Evolutionary conservation across 2,113 vertebrate genomes (phyloP).

Genomic region (Daphoenositta chrysoptera): DNA sequence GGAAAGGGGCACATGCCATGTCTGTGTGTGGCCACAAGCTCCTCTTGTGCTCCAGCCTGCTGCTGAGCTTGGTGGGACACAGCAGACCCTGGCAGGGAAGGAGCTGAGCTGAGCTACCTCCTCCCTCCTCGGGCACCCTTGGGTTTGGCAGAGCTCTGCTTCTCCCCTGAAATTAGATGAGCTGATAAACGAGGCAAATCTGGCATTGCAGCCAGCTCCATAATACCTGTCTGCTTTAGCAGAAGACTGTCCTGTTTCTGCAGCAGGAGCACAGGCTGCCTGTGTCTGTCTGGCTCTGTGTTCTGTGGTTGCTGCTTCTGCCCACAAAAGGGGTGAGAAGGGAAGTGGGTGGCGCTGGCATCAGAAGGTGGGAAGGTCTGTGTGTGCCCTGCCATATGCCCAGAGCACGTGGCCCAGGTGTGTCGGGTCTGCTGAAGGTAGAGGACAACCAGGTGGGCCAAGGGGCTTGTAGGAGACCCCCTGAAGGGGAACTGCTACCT

Average conservation of each 20-base stretch:
- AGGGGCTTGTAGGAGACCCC: neutral
- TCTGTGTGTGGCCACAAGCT: neutral
- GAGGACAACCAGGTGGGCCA: neutral
- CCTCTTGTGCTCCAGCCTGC: neutral
- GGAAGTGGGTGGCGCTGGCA: neutral
- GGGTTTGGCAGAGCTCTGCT: neutral
- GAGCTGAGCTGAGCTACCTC: neutral
- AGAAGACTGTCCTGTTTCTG: neutral
- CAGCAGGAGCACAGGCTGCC: neutral
- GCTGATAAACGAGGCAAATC: neutral
- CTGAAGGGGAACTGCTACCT: neutral
- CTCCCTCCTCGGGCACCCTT: neutral
- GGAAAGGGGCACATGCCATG: neutral
- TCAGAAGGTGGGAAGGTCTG: neutral
- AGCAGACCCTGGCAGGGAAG: neutral
- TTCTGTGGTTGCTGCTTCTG: neutral
- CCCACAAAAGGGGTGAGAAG: neutral
- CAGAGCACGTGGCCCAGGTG: neutral
- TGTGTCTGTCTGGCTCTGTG: neutral
- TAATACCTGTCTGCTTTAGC: neutral
- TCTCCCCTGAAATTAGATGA: neutral
- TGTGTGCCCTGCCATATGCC: neutral
- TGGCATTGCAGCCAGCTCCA: neutral
- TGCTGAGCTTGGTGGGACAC: neutral
- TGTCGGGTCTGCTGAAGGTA: neutral